These are phyloP conservation scores for Tiphia femorata DNA, from an alignment of 2,888 invertebrate species.

Conservation along the genomic window DNA sequence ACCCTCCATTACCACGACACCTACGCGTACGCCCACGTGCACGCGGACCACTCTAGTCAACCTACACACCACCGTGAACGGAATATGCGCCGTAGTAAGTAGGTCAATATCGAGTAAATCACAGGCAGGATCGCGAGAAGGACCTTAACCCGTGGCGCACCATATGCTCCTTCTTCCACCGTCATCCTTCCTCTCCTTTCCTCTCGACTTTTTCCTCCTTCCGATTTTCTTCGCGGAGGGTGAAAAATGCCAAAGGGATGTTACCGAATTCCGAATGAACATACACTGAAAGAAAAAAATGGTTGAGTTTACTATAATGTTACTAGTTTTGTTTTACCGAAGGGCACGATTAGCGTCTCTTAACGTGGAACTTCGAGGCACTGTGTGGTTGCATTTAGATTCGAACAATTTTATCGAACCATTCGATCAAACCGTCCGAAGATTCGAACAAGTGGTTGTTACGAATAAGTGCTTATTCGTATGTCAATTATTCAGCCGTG, in stretches of 20 bases:
- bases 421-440: neutral
- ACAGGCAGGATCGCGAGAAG: conserved; percentile 48
- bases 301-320: too few species aligned
- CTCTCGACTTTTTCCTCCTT: neutral
- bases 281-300: too few species aligned
- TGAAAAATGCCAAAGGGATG: too few species aligned
- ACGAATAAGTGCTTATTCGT: too few species aligned
- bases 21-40: conserved; percentile 36
- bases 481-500: too few species aligned
- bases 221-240: neutral
- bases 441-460: too few species aligned
- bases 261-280: too few species aligned
- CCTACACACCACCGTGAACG: conserved; percentile 29
- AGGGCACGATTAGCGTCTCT: too few species aligned
- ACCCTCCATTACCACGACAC: conserved; percentile 50
- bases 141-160: conserved; percentile 36
- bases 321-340: too few species aligned
- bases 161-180: neutral
- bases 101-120: conserved; percentile 67
- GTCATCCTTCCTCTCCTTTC: neutral
- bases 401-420: neutral
- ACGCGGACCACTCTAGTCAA: too few species aligned
- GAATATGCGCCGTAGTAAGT: conserved; percentile 48
- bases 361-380: too few species aligned
- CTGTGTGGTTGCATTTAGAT: too few species aligned